Percentiles rank a stretch among this genome's conserved stretches.
Evolutionary conservation across 2,888 invertebrate genomes (phyloP).

Genomic region (Cryptocephalus primarius): DNA sequence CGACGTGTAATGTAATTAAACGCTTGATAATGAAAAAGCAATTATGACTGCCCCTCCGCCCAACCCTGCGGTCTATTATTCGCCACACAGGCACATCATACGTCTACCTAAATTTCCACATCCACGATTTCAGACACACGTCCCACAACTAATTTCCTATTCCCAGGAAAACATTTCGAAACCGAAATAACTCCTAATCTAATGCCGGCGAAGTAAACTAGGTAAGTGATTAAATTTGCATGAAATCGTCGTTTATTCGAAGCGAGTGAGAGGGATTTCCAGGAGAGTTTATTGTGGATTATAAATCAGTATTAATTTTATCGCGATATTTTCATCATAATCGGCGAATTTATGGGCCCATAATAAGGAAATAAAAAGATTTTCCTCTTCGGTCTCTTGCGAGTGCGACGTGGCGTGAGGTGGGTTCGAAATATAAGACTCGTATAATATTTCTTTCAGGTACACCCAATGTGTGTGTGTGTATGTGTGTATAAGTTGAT

Average conservation of each 20-base stretch:
- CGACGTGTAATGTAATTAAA: too few relatives aligned
- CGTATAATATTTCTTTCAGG: too few relatives aligned
- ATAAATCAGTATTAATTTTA: slow-evolving; percentile 24
- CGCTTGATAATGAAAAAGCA: too few relatives aligned
- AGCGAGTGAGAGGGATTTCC: slow-evolving; percentile 14
- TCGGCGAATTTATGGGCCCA: slow-evolving; percentile 11
- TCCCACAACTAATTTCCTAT: background rate
- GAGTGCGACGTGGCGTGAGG: background rate
- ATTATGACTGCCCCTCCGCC: too few relatives aligned
- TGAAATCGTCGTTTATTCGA: slow-evolving; percentile 23
- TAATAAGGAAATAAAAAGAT: slow-evolving; percentile 6
- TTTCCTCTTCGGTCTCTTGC: slow-evolving; percentile 1
- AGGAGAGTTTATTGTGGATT: slow-evolving; percentile 19
- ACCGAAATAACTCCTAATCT: slow-evolving; percentile 12
- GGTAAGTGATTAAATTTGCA: slow-evolving; percentile 26
- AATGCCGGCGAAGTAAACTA: slow-evolving; percentile 17
- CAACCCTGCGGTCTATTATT: too few relatives aligned
- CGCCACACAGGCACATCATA: too few relatives aligned
- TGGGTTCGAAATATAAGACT: background rate
- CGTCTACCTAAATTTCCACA: too few relatives aligned
- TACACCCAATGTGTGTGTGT: too few relatives aligned
- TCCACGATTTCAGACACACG: too few relatives aligned
- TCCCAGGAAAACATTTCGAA: background rate
- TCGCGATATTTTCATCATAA: slow-evolving; percentile 20
- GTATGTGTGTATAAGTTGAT: too few relatives aligned